Conservation (phyloP, 1,140 invertebrate species). For the Homalodisca vitripennis region DNA sequence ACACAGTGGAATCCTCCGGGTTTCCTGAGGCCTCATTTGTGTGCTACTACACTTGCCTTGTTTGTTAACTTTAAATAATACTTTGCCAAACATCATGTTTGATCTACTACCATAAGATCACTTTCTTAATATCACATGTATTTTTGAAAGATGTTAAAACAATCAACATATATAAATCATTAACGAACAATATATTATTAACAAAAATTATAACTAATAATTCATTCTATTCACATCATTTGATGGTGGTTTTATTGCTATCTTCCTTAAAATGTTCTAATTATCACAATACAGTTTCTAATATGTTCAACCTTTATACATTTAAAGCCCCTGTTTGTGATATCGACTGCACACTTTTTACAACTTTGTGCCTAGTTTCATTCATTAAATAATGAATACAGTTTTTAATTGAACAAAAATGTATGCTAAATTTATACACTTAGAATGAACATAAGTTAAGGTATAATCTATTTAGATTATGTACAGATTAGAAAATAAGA, state of each 20-base stretch:
- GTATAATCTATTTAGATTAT: conserved; percentile 17
- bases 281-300: conserved; percentile 25
- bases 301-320: conserved; percentile 19
- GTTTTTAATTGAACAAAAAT: background rate
- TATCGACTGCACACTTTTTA: conserved; percentile 17
- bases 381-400: background rate
- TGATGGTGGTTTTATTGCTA: conserved; percentile 23
- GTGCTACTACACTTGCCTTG: too few relatives aligned
- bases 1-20: too few relatives aligned
- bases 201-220: background rate
- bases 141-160: too few relatives aligned
- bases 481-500: conserved; percentile 28
- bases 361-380: conserved; percentile 21
- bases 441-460: conserved; percentile 17
- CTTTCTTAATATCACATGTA: too few relatives aligned
- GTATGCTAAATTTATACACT: background rate
- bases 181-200: conserved; percentile 16
- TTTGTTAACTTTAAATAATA: too few relatives aligned
- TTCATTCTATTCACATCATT: background rate
- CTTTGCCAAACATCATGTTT: too few relatives aligned
- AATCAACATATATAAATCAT: too few relatives aligned
- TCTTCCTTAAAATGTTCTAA: conserved; percentile 27
- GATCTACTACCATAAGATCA: too few relatives aligned
- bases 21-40: too few relatives aligned
- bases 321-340: conserved; percentile 19